phyloP scores from a whole-genome alignment of 2,113 vertebrate genomes.

The Peromyscus leucopus region DNA sequence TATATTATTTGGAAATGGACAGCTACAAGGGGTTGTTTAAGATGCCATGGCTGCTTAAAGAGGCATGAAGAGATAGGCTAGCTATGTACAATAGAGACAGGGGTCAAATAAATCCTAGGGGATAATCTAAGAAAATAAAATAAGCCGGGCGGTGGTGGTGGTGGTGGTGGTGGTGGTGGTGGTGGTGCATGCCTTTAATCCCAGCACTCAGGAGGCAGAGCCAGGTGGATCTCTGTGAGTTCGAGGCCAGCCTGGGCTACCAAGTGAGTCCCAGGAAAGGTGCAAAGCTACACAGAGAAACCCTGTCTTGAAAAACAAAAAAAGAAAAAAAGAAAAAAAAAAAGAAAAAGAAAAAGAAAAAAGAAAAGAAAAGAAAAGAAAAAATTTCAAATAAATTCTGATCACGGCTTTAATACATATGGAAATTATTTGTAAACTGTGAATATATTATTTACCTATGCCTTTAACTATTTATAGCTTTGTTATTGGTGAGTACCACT shows the following conservation, averaged over 20 bases:
- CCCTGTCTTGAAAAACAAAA: no score
- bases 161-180: no score
- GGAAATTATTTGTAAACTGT: neutral
- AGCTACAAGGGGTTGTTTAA: neutral
- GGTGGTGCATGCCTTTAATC: no score
- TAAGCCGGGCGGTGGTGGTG: neutral
- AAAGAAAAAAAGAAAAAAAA: no score
- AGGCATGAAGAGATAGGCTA: neutral
- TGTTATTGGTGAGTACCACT: neutral
- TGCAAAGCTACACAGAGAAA: no score
- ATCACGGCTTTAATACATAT: conserved; percentile 20
- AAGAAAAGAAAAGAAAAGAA: neutral
- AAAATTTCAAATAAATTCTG: conserved; percentile 28
- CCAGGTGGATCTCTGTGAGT: no score
- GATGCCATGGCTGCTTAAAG: neutral
- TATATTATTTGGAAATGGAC: neutral
- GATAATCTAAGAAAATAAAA: conserved; percentile 9
- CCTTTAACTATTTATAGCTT: neutral
- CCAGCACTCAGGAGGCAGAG: no score
- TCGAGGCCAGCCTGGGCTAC: no score
- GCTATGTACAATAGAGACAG: neutral
- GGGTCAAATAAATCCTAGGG: neutral
- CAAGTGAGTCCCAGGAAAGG: no score
- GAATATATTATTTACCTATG: conserved; percentile 36
- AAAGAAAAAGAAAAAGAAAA: neutral